These are phyloP conservation scores for Contarinia nasturtii DNA, from an alignment of 1,140 invertebrate genomes.

Conservation along the genomic window DNA sequence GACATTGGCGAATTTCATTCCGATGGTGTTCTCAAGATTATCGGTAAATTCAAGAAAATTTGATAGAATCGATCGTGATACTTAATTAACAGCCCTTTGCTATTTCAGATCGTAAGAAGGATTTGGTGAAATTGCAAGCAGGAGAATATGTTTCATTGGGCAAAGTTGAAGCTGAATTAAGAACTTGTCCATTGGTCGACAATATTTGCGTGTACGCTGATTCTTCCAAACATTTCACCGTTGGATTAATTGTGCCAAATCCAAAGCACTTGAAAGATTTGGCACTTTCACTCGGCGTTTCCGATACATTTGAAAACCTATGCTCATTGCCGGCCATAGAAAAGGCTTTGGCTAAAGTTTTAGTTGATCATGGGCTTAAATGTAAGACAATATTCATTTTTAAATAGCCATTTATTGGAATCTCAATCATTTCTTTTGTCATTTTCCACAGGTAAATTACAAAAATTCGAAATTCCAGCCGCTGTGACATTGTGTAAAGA, in stretches of 20 bases:
- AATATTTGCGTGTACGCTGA: slow-evolving; percentile 92
- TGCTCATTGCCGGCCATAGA: slow-evolving; percentile 50
- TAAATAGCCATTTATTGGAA: too few relatives aligned
- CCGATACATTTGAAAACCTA: slow-evolving; percentile 44
- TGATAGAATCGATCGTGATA: too few relatives aligned
- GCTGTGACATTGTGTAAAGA: slow-evolving; percentile 74
- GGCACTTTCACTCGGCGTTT: slow-evolving; percentile 39
- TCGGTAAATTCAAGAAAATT: slow-evolving; percentile 42
- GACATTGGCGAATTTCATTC: slow-evolving; percentile 87
- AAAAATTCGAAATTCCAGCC: slow-evolving; percentile 84
- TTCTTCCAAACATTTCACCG: slow-evolving; percentile 60
- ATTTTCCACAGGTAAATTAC: slow-evolving; percentile 43
- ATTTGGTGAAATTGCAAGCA: slow-evolving; percentile 90
- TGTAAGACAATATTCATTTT: slow-evolving; percentile 48
- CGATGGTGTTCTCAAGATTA: slow-evolving; percentile 90
- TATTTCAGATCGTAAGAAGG: slow-evolving; percentile 83
- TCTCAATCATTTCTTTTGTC: slow-evolving; percentile 2
- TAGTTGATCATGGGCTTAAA: slow-evolving; percentile 63
- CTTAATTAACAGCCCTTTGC: too few relatives aligned
- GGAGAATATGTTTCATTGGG: slow-evolving; percentile 94
- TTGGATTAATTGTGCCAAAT: slow-evolving; percentile 84
- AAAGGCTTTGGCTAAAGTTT: slow-evolving; percentile 54
- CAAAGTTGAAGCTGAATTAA: slow-evolving; percentile 79
- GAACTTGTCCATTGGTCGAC: slow-evolving; percentile 86
- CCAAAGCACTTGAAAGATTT: slow-evolving; percentile 45